Percentiles rank a stretch among this genome's conserved stretches.
phyloP scores from a whole-genome alignment of 2,113 vertebrate genomes.

The Aptenodytes forsteri region DNA sequence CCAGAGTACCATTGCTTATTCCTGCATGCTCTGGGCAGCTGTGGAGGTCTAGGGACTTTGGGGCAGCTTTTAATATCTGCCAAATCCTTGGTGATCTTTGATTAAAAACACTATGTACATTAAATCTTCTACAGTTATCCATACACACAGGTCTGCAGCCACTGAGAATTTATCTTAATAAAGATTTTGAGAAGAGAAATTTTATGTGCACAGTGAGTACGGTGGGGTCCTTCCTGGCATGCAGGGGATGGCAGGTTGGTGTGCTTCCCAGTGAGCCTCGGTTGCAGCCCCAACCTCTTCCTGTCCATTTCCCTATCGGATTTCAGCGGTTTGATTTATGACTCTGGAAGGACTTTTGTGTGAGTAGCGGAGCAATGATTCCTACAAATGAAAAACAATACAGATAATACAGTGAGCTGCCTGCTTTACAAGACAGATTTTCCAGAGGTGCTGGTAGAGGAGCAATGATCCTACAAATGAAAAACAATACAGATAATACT shows the following conservation, averaged over 20 bases:
- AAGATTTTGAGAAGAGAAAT: background rate
- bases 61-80: background rate
- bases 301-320: background rate
- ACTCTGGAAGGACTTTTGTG: background rate
- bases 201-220: accelerated
- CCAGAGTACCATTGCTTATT: background rate
- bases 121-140: background rate
- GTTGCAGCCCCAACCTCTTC: background rate
- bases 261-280: background rate
- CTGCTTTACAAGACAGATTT: too few species aligned
- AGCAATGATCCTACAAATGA: background rate
- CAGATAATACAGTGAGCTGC: too few species aligned
- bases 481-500: background rate
- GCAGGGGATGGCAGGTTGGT: accelerated
- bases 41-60: too few species aligned
- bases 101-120: accelerated
- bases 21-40: accelerated
- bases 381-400: background rate
- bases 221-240: accelerated
- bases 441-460: too few species aligned
- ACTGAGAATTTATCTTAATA: background rate
- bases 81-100: background rate
- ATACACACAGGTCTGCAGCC: background rate
- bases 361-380: background rate
- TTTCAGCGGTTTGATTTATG: background rate